These are phyloP conservation scores for Homarus americanus DNA, from an alignment of 1,140 invertebrate species.

Conservation along the genomic window DNA sequence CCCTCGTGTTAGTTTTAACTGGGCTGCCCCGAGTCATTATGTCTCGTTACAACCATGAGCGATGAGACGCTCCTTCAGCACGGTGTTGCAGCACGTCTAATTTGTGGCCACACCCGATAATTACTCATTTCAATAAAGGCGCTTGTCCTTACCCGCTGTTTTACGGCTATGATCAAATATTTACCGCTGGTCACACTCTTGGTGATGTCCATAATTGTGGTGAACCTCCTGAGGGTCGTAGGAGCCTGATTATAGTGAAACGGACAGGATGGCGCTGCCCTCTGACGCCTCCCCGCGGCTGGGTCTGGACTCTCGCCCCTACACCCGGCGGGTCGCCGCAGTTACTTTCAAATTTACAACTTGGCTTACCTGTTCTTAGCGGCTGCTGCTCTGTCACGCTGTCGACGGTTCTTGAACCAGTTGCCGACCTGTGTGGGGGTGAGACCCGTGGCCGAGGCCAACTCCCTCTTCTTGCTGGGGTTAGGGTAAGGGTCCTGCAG, in stretches of 20 bases:
- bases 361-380: conserved; percentile 84
- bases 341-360: neutral
- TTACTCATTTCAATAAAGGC: neutral
- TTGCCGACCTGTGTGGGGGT: conserved; percentile 99
- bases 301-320: neutral
- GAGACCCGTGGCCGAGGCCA: conserved; percentile 97
- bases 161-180: no score
- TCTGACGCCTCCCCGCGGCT: no score
- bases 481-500: conserved; percentile 99
- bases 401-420: conserved; percentile 99
- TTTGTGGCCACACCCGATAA: conserved; percentile 10
- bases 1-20: conserved; percentile 35
- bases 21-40: neutral
- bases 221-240: no score
- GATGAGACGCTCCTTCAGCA: no score
- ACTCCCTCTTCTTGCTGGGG: conserved; percentile 98
- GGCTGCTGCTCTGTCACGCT: conserved; percentile 98
- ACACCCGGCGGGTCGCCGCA: neutral
- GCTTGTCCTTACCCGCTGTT: no score
- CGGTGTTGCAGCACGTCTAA: neutral
- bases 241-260: no score
- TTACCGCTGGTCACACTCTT: no score
- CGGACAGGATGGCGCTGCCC: no score
- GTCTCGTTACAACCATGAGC: neutral
- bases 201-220: no score